A percentile compares a stretch with the other conserved stretches of the same genome.
These are phyloP conservation scores for Auanema freiburgensis DNA, from an alignment of 2,888 invertebrate genomes.

Conservation along the genomic window DNA sequence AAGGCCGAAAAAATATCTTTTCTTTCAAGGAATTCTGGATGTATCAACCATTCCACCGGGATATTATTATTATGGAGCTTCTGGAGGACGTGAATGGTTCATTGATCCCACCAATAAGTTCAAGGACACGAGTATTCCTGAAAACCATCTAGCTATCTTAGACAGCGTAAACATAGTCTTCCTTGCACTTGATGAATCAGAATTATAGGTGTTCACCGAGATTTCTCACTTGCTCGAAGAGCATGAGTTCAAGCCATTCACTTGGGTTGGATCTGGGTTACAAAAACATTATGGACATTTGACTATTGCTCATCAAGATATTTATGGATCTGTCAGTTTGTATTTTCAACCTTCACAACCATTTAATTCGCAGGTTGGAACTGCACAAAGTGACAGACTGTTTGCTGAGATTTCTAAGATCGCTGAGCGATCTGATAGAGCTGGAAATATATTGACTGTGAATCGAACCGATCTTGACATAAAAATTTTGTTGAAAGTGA, in stretches of 20 bases:
- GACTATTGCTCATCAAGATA: constrained; percentile 57
- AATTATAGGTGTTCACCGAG: constrained; percentile 43
- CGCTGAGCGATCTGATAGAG: constrained; percentile 54
- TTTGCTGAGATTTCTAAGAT: constrained; percentile 51
- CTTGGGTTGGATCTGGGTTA: constrained; percentile 63
- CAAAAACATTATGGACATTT: constrained; percentile 64
- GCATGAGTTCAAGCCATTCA: constrained; percentile 54
- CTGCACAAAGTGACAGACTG: constrained; percentile 22
- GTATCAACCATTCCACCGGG: constrained; percentile 44
- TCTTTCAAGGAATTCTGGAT: constrained; percentile 27
- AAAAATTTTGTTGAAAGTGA: constrained; percentile 57
- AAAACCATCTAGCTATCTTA: constrained; percentile 43
- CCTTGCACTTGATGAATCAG: neutral
- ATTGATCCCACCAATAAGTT: constrained; percentile 61
- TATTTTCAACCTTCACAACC: neutral
- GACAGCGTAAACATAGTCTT: constrained; percentile 10
- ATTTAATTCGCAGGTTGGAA: constrained; percentile 12
- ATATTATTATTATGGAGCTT: constrained; percentile 64
- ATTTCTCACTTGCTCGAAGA: constrained; percentile 55
- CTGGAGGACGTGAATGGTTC: constrained; percentile 64
- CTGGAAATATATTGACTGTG: constrained; percentile 42
- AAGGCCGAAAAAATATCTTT: neutral
- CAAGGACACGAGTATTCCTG: constrained; percentile 59
- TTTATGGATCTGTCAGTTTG: constrained; percentile 30
- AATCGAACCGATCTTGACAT: constrained; percentile 60